A percentile compares a stretch with the other conserved stretches of the same genome.
These are phyloP conservation scores for Heterocephalus glaber DNA, from an alignment of 2,113 vertebrate species.

Conservation along the genomic window DNA sequence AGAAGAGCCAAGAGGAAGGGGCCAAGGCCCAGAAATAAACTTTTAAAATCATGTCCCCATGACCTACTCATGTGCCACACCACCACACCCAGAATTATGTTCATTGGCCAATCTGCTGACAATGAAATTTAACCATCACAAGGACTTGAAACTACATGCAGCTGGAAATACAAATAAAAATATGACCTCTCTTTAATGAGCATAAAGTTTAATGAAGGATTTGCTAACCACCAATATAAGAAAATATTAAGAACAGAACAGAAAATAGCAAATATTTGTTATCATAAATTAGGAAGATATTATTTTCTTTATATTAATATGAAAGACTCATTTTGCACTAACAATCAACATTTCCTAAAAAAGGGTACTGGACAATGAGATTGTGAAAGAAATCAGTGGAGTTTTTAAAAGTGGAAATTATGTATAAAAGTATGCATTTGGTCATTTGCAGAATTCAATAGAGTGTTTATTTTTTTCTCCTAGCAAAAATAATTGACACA, in stretches of 20 bases:
- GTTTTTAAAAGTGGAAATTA: background rate
- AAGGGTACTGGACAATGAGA: background rate
- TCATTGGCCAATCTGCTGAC: background rate
- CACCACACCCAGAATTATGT: background rate
- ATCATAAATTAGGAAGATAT: background rate
- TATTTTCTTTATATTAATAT: background rate
- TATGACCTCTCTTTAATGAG: background rate
- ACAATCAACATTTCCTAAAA: background rate
- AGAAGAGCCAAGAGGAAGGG: background rate
- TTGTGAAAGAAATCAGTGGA: background rate
- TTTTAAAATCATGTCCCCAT: background rate
- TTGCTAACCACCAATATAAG: background rate
- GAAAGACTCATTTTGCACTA: background rate
- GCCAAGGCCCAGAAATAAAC: background rate
- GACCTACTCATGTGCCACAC: background rate
- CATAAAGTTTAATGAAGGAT: background rate
- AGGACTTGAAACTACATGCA: background rate
- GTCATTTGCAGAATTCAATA: background rate
- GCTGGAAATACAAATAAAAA: background rate
- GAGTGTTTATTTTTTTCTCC: background rate
- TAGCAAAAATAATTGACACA: slow-evolving; percentile 9
- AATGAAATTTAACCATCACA: background rate
- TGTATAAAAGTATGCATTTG: background rate
- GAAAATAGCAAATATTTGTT: background rate
- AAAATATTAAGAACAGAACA: background rate